Conservation (phyloP, 2,888 invertebrate species). For the Scaptomyza polygonia region DNA sequence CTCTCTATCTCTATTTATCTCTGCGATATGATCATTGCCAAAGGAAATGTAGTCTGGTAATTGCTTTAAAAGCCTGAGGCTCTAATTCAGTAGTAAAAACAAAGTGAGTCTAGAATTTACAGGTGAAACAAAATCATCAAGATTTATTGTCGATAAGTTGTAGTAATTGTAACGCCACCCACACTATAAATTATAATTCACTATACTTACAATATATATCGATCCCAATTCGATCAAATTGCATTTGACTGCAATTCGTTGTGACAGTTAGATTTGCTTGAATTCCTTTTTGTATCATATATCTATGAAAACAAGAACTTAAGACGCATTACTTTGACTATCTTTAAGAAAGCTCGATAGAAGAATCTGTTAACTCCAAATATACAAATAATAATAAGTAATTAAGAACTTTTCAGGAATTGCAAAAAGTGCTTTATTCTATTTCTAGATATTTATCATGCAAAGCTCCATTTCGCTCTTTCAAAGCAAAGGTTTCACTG, state of each 20-base stretch:
- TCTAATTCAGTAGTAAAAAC: neutral
- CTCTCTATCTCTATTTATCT: neutral
- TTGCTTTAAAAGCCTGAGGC: slow-evolving; percentile 6
- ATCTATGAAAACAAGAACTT: too few relatives aligned
- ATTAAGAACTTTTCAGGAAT: too few relatives aligned
- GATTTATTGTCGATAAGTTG: slow-evolving; percentile 11
- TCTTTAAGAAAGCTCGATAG: too few relatives aligned
- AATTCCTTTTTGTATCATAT: too few relatives aligned
- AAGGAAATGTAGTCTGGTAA: slow-evolving; percentile 29
- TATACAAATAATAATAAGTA: too few relatives aligned
- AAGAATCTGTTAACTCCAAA: too few relatives aligned
- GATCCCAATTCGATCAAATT: too few relatives aligned
- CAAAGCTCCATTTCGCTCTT: neutral
- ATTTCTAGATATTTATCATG: too few relatives aligned
- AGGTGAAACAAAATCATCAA: neutral
- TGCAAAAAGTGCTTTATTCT: too few relatives aligned
- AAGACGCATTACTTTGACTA: too few relatives aligned
- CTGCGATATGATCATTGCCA: slow-evolving; percentile 19
- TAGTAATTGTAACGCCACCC: slow-evolving; percentile 4
- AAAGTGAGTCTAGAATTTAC: neutral
- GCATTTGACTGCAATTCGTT: neutral
- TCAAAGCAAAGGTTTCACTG: neutral
- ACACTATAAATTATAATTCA: neutral
- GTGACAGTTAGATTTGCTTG: slow-evolving; percentile 6
- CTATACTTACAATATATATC: too few relatives aligned